Percentiles rank a stretch among this genome's conserved stretches.
Evolutionary conservation across 2,797 vertebrate genomes (phyloP).

Genomic region (Myripristis jacobus): DNA sequence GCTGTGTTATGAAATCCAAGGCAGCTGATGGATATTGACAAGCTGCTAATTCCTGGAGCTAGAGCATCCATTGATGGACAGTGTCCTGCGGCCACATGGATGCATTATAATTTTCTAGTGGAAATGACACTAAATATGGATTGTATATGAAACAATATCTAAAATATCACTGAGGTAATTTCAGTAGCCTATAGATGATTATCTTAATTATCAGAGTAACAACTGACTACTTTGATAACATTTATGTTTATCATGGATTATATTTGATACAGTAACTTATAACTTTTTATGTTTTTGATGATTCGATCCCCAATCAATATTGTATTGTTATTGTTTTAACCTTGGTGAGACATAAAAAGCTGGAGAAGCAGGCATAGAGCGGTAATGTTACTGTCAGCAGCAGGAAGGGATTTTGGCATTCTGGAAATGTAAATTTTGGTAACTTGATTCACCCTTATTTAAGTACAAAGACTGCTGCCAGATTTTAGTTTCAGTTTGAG

Average conservation of each 20-base stretch:
- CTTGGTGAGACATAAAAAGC: neutral
- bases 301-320: neutral
- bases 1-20: neutral
- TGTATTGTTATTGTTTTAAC: neutral
- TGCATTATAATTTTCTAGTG: too few relatives aligned
- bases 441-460: too few relatives aligned
- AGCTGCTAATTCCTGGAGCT: constrained; percentile 29
- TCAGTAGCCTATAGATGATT: neutral
- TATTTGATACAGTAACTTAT: neutral
- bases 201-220: too few relatives aligned
- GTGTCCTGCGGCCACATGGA: constrained; percentile 5
- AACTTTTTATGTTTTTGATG: neutral
- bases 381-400: too few relatives aligned
- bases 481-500: too few relatives aligned
- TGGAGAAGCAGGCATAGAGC: neutral
- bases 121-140: neutral
- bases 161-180: neutral
- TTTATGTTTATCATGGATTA: too few relatives aligned
- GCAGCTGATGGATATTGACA: constrained; percentile 27
- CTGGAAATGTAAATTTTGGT: too few relatives aligned
- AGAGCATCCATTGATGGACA: constrained; percentile 23
- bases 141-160: neutral
- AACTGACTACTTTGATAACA: too few relatives aligned
- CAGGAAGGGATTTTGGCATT: too few relatives aligned
- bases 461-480: too few relatives aligned